Base-by-base conservation (phyloP, 2,888 invertebrate species). In the Caenorhabditis angaria region DNA sequence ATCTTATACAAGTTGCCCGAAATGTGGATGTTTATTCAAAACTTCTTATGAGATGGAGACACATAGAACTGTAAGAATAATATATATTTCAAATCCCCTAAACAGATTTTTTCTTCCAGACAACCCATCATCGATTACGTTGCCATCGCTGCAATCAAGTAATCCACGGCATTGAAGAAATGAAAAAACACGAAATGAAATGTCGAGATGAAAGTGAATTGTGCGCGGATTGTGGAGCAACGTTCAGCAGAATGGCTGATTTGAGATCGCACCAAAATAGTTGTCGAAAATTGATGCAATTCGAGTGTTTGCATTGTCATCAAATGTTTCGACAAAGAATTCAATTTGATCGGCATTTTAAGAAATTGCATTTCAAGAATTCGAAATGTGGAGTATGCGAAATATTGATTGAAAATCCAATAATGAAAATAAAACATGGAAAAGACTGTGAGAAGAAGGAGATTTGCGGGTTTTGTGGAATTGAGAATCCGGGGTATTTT, bases 291-390 rank as follows among this genome's bases (percentile, higher is more conserved):
- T 64, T 58, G n/a, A 69, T 65, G 12, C 50, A 67, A 29, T 78
- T 78, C 28, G 25, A 54, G 35, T 78, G 78, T 35, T n/a, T 61
- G 0, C 70, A 59, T 10, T 78, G 78, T 57, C 58, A 65, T 25
- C 35, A 57, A 41, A 58, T 60, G 47, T 78, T 78, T 55, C 59
- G 59, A 27, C 78, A 78, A 50, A 35, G 78, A 28, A 58, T 70
- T 47, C 76, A 80, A 73, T 28, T 80, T 22, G 80, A 80, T 56
- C 76, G 80, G 10, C 80, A 80, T 47, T 66, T 77, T 28, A 67
- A 65, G 29, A 73, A 71, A 48, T 20, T 54, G 2, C 80, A 80
- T 35, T 80, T 73, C 32, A 24, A 50, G 3, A 24, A 60, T 2
- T 25, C 28, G 6, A 67, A 63, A 57, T 71, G 71, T 47, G 20